phyloP scores from a whole-genome alignment of 2,797 vertebrate species.

The Coreius guichenoti region DNA sequence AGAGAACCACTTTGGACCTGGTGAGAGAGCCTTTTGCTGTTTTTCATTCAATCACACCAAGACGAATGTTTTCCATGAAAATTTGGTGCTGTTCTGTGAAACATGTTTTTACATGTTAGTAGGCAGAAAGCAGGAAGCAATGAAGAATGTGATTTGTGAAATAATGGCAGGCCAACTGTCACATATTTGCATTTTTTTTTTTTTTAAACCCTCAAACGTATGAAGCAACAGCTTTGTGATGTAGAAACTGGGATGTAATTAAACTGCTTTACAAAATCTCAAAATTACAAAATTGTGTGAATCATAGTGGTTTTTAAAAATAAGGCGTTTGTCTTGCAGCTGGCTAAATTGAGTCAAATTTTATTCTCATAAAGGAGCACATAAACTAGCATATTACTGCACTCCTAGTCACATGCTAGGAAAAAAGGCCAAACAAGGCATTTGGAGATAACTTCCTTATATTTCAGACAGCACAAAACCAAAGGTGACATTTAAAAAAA shows the following conservation, averaged over 20 bases:
- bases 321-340: neutral
- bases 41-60: neutral
- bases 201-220: too few species aligned
- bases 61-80: neutral
- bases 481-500: neutral
- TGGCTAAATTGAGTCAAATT: neutral
- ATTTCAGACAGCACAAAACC: neutral
- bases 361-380: neutral
- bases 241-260: neutral
- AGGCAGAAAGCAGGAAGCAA: neutral
- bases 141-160: neutral
- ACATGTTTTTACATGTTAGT: neutral
- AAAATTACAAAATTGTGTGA: neutral
- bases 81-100: neutral
- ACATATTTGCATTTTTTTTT: neutral
- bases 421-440: neutral
- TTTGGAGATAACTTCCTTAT: neutral
- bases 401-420: neutral
- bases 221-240: neutral
- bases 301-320: neutral
- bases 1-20: constrained; percentile 89
- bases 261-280: neutral
- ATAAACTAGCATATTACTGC: neutral
- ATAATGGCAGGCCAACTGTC: neutral
- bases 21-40: constrained; percentile 72